Evolutionary conservation across 2,888 invertebrate species (phyloP).

Genomic region (Rotaria macrura): DNA sequence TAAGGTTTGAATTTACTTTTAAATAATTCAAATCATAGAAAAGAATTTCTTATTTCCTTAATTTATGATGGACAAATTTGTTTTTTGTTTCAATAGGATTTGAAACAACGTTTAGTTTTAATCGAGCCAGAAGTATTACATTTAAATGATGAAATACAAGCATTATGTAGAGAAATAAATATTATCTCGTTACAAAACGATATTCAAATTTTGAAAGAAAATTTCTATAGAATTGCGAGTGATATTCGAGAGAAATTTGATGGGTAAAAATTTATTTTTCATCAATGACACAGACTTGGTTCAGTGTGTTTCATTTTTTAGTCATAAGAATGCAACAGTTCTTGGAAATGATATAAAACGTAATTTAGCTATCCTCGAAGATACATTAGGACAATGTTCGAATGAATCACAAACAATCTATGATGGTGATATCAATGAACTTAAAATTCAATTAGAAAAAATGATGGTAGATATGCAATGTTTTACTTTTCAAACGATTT

Average conservation of each 20-base stretch:
- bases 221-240: background rate
- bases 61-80: background rate
- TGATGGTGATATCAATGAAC: background rate
- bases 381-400: background rate
- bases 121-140: background rate
- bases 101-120: background rate
- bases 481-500: too few relatives aligned
- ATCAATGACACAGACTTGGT: too few relatives aligned
- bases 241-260: conserved; percentile 4
- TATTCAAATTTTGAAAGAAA: background rate
- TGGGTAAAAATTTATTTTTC: background rate
- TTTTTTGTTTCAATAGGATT: background rate
- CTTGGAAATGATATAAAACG: background rate
- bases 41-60: too few relatives aligned
- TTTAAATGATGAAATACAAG: conserved; percentile 18
- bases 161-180: background rate
- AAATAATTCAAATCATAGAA: too few relatives aligned
- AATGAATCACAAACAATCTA: background rate
- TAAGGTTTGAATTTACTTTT: background rate
- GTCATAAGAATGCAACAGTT: background rate
- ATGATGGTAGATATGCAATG: background rate
- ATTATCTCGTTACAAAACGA: background rate
- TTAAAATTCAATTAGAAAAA: background rate
- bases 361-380: background rate
- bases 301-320: background rate